Evolutionary conservation across 1,140 invertebrate genomes (phyloP).

Genomic region (Arctopsyche grandis): DNA sequence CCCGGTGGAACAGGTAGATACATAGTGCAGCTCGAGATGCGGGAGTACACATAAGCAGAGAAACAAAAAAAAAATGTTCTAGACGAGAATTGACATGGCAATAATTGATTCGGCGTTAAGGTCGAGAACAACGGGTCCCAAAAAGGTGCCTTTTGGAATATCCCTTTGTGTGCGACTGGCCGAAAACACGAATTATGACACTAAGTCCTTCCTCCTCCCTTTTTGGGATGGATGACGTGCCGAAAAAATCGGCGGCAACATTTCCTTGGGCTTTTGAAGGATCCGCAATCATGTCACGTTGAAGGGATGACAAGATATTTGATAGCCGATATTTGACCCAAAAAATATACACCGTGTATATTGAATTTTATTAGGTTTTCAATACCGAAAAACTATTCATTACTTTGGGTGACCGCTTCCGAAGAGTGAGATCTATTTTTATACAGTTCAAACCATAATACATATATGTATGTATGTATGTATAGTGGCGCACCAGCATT

Average conservation of each 20-base stretch:
- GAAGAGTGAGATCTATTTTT: too few species aligned
- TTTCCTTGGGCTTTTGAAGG: not conserved
- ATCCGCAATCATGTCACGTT: constrained; percentile 24
- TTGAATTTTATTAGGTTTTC: too few species aligned
- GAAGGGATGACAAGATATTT: not conserved
- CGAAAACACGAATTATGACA: constrained; percentile 36
- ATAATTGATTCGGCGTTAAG: constrained; percentile 46
- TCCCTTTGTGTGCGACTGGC: not conserved
- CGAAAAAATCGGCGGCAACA: constrained; percentile 24
- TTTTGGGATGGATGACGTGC: constrained; percentile 33
- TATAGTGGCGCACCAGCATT: too few species aligned
- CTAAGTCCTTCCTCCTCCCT: not conserved
- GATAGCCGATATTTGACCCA: constrained; percentile 10
- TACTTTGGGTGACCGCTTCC: too few species aligned
- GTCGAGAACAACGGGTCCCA: constrained; percentile 15
- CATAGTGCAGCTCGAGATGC: not conserved
- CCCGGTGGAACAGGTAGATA: constrained; percentile 43
- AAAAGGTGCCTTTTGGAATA: not conserved
- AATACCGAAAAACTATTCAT: too few species aligned
- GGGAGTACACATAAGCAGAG: not conserved
- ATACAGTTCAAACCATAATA: too few species aligned
- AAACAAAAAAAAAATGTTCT: constrained; percentile 33
- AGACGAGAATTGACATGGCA: constrained; percentile 33
- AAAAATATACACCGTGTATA: too few species aligned
- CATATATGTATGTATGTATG: too few species aligned